Evolutionary conservation across 2,797 vertebrate genomes (phyloP).

Genomic region (Pipistrellus nathusii): DNA sequence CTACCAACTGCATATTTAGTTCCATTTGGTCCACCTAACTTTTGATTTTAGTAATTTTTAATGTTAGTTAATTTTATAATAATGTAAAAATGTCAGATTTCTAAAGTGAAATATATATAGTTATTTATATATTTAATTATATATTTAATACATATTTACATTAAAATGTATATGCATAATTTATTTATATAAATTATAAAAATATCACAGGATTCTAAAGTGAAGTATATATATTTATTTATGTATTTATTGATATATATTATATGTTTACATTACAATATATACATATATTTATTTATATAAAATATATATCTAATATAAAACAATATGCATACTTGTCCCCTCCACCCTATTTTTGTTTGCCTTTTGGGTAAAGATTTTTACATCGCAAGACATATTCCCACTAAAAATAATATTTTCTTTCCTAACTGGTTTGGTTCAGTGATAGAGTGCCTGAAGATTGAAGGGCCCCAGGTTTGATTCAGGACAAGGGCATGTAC

Average conservation of each 20-base stretch:
- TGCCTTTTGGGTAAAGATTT: neutral
- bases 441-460: no score
- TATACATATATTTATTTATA: neutral
- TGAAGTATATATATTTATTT: neutral
- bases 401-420: neutral
- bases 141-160: neutral
- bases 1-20: neutral
- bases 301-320: neutral
- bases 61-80: neutral
- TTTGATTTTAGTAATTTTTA: constrained; percentile 13
- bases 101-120: neutral
- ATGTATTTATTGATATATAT: neutral
- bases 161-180: neutral
- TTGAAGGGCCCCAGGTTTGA: no score
- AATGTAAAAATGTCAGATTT: neutral
- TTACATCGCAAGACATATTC: neutral
- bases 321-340: neutral
- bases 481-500: no score
- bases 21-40: neutral
- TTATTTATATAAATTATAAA: neutral
- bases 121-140: neutral
- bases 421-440: neutral
- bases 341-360: neutral
- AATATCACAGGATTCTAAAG: neutral
- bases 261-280: neutral